Evolutionary conservation across 2,888 invertebrate genomes (phyloP).

Genomic region (Hirtodrosophila alboralis): DNA sequence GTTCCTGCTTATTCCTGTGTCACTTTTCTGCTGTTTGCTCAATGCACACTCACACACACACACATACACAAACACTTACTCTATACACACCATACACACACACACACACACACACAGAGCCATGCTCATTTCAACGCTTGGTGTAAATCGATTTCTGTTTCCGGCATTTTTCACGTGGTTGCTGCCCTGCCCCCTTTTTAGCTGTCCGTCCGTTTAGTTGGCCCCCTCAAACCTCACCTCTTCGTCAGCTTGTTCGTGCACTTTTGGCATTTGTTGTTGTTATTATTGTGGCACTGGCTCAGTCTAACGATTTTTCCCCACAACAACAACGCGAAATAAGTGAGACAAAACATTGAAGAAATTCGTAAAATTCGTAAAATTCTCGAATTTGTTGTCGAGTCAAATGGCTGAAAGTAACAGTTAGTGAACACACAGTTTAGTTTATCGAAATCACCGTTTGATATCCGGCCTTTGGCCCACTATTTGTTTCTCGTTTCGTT

Average conservation of each 20-base stretch:
- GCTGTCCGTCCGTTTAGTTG: constrained; percentile 25
- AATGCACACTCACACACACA: constrained; percentile 24
- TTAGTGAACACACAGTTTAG: constrained; percentile 46
- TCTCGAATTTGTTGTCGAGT: constrained; percentile 13
- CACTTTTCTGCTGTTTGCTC: constrained; percentile 27
- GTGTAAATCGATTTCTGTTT: constrained; percentile 83
- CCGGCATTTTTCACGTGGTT: constrained; percentile 83
- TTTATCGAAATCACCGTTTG: constrained; percentile 56
- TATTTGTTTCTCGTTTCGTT: constrained; percentile 20
- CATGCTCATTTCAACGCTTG: constrained; percentile 50
- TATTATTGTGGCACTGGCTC: constrained; percentile 21
- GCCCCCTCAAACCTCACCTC: neutral
- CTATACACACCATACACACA: too few species aligned
- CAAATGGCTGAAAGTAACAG: constrained; percentile 54
- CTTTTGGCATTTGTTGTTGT: constrained; percentile 65
- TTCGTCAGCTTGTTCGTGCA: constrained; percentile 59
- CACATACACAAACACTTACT: constrained; percentile 9
- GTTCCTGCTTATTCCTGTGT: constrained; percentile 14
- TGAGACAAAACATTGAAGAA: constrained; percentile 19
- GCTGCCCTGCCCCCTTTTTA: constrained; percentile 45
- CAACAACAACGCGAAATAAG: constrained; percentile 44
- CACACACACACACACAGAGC: constrained; percentile 14
- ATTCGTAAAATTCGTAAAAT: constrained; percentile 4
- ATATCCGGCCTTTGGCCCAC: constrained; percentile 63
- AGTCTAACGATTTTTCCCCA: constrained; percentile 78